A percentile compares a stretch with the other conserved stretches of the same genome.
Conservation (phyloP, 2,888 invertebrate species). For the Hirtodrosophila histrioides region DNA sequence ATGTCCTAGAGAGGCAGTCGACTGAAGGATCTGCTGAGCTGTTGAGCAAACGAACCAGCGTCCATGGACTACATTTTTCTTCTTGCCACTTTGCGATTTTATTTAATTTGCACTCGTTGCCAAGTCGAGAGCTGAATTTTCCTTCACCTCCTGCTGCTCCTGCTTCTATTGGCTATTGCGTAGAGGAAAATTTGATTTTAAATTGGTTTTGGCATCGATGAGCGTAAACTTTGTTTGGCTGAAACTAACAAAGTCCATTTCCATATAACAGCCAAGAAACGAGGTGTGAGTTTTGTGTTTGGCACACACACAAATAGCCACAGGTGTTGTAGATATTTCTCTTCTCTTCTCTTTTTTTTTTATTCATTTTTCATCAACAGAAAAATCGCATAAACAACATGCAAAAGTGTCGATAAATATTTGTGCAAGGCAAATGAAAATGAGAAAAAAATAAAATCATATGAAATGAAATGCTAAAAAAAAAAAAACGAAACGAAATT, state of each 20-base stretch:
- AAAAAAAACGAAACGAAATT: constrained; percentile 6
- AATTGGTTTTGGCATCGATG: constrained; percentile 71
- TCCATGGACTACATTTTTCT: constrained; percentile 53
- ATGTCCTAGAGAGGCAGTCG: neutral
- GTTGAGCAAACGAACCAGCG: constrained; percentile 19
- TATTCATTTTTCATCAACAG: constrained; percentile 8
- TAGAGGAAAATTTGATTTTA: constrained; percentile 72
- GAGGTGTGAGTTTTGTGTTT: constrained; percentile 47
- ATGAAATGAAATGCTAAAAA: constrained; percentile 29
- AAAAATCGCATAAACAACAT: constrained; percentile 39
- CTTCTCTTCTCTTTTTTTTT: constrained; percentile 1
- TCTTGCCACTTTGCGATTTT: constrained; percentile 62
- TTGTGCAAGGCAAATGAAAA: constrained; percentile 59
- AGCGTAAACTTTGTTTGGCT: constrained; percentile 58
- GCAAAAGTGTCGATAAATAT: constrained; percentile 63
- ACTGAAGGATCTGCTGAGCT: constrained; percentile 28
- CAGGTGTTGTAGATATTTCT: constrained; percentile 48
- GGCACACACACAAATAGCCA: constrained; percentile 60
- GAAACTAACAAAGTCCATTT: constrained; percentile 67
- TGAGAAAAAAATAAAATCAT: constrained; percentile 40
- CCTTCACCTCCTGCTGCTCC: neutral
- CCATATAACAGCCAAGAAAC: constrained; percentile 35
- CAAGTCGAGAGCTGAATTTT: constrained; percentile 35
- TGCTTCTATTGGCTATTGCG: constrained; percentile 4
- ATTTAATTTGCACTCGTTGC: constrained; percentile 75